Base-by-base conservation (phyloP, 1,140 invertebrate species). In the Drosophila watanabei region DNA sequence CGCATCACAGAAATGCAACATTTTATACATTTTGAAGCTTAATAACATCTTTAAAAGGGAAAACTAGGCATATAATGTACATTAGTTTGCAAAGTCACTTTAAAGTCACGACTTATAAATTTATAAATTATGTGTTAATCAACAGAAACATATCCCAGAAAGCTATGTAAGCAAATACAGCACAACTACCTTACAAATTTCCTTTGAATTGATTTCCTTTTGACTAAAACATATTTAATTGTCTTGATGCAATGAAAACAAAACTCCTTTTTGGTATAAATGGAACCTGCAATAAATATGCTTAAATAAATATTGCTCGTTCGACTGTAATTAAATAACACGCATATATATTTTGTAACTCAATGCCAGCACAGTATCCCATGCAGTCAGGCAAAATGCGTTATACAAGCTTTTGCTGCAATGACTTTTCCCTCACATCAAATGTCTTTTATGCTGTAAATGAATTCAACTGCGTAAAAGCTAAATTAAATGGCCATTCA, bases 381-480 rank as follows among this genome's bases (percentile, higher is more conserved):
- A 43, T 32, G 28, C 62, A 65, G 18, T 45, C 63, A 65, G 41
- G 63, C 63, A 9, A 45, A 66, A 63, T 63, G 58, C 28, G 20
- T 45, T 13, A 28, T 9, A 39, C 30, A 18, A 13, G 58, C 39
- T 63, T 20, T 35, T 18, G 45, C 45, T 28, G 39, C 30, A 28
- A 33, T 63, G 20, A 11, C 14, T 45, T 65, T 35, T 32, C 39
- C 45, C n/a, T 45, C 58, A 35, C 11, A 18, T 66, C 30, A 63
- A 16, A 32, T 35, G 58, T n/a, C 16, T 18, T 62, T 35, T 60
- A 18, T 45, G n/a, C 20, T 48, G 64, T 37, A 20, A 66, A 48
- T 64, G 28, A 64, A 46, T 45, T 66, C 63, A 45, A 63, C 58
- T 45, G 39, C 64, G 45, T 46, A 46, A 48, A 30, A 66, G 18